phyloP scores from a whole-genome alignment of 2,797 vertebrate genomes.

The Notolepis coatsorum region DNA sequence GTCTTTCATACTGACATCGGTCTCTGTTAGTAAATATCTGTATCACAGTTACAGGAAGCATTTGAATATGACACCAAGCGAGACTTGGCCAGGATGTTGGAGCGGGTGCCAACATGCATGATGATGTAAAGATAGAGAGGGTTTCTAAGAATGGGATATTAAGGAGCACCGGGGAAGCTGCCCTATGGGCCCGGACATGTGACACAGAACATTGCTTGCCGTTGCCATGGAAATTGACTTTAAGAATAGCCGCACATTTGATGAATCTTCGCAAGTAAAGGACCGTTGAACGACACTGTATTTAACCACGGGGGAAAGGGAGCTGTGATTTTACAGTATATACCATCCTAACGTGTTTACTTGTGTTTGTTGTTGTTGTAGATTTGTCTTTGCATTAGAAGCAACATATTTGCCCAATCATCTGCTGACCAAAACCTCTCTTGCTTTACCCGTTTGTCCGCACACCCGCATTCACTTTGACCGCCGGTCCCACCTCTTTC shows the following conservation, averaged over 20 bases:
- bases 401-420: background rate
- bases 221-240: constrained; percentile 62
- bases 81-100: constrained; percentile 50
- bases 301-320: constrained; percentile 15
- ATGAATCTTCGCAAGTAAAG: constrained; percentile 5
- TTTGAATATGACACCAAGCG: constrained; percentile 48
- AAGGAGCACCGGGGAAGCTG: constrained; percentile 29
- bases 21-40: constrained; percentile 60
- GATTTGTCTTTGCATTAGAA: background rate
- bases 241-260: constrained; percentile 28
- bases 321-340: background rate
- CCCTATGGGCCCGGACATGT: constrained; percentile 29
- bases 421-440: constrained; percentile 5
- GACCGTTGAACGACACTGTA: background rate
- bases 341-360: background rate
- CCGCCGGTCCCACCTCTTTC: constrained; percentile 23
- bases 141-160: constrained; percentile 54
- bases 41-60: constrained; percentile 38
- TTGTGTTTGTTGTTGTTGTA: background rate
- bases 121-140: constrained; percentile 44
- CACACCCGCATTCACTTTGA: constrained; percentile 27
- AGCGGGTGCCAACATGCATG: constrained; percentile 44
- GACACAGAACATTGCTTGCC: constrained; percentile 23
- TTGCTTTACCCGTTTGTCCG: constrained; percentile 1
- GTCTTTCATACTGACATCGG: constrained; percentile 53